Conservation (phyloP, 2,888 invertebrate species). For the Thymelicus acteon region DNA sequence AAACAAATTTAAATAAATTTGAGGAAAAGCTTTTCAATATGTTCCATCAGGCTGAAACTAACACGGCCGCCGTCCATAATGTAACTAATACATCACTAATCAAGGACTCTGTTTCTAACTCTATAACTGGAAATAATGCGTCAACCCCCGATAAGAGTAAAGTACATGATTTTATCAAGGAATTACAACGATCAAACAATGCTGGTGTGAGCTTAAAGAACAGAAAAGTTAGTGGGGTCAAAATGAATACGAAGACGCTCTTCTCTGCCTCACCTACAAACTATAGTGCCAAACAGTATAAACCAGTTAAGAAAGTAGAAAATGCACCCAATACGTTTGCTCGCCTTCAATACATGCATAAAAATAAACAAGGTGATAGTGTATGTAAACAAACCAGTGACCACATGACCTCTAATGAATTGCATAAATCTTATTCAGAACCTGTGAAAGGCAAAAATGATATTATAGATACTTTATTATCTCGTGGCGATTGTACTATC, state of each 20-base stretch:
- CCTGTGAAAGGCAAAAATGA: constrained; percentile 27
- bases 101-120: neutral
- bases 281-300: constrained; percentile 49
- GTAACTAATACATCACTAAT: neutral
- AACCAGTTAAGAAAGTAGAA: constrained; percentile 61
- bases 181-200: constrained; percentile 60
- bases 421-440: constrained; percentile 32
- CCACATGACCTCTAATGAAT: constrained; percentile 25
- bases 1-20: constrained; percentile 5
- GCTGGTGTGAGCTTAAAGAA: constrained; percentile 52
- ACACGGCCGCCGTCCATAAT: neutral
- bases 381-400: constrained; percentile 51
- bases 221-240: constrained; percentile 29
- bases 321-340: constrained; percentile 72
- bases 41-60: neutral
- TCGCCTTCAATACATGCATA: constrained; percentile 74
- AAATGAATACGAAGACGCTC: neutral
- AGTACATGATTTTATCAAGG: constrained; percentile 57
- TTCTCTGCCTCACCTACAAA: constrained; percentile 24
- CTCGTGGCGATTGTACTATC: constrained; percentile 17
- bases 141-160: constrained; percentile 10
- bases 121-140: neutral
- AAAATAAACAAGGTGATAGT: constrained; percentile 64
- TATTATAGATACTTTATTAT: constrained; percentile 29
- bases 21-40: constrained; percentile 10